phyloP scores from a whole-genome alignment of 2,888 invertebrate genomes.

The Isotomurus palustris region DNA sequence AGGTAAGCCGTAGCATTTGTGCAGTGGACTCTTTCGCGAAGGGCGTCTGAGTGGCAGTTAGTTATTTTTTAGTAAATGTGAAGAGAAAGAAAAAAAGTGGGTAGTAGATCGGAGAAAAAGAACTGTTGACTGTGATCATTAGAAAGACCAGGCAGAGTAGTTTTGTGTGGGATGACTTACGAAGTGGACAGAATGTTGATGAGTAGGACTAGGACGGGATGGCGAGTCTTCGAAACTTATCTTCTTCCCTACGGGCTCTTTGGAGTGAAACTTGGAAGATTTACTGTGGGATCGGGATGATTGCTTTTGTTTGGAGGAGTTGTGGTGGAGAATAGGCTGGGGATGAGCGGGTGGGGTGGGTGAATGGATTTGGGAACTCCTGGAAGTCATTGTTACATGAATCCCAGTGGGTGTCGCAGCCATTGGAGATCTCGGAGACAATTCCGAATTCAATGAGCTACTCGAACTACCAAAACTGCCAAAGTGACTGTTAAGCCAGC shows the following conservation, averaged over 20 bases:
- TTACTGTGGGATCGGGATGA: no score
- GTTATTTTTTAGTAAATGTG: no score
- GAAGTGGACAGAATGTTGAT: slow-evolving; percentile 44
- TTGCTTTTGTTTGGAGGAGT: slow-evolving; percentile 17
- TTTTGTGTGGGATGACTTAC: no score
- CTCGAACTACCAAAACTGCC: slow-evolving; percentile 61
- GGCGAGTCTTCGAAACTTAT: slow-evolving; percentile 45
- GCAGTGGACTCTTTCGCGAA: no score
- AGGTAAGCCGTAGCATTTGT: no score
- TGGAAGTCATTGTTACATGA: slow-evolving; percentile 46
- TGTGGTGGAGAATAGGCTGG: slow-evolving; percentile 7
- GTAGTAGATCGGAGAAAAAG: no score
- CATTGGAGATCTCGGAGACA: slow-evolving; percentile 42
- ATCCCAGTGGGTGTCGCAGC: slow-evolving; percentile 43
- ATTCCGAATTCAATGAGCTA: slow-evolving; percentile 45
- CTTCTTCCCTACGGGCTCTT: slow-evolving; percentile 40
- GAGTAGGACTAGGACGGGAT: slow-evolving; percentile 37
- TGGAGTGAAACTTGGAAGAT: slow-evolving; percentile 19
- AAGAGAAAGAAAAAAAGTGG: no score
- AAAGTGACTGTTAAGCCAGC: slow-evolving; percentile 87
- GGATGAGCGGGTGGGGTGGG: slow-evolving; percentile 37
- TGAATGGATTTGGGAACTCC: slow-evolving; percentile 41
- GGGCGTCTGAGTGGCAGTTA: no score
- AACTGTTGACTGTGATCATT: no score
- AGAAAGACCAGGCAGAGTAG: no score